Evolutionary conservation across 2,113 vertebrate genomes (phyloP).

Genomic region (Syrrhaptes paradoxus): DNA sequence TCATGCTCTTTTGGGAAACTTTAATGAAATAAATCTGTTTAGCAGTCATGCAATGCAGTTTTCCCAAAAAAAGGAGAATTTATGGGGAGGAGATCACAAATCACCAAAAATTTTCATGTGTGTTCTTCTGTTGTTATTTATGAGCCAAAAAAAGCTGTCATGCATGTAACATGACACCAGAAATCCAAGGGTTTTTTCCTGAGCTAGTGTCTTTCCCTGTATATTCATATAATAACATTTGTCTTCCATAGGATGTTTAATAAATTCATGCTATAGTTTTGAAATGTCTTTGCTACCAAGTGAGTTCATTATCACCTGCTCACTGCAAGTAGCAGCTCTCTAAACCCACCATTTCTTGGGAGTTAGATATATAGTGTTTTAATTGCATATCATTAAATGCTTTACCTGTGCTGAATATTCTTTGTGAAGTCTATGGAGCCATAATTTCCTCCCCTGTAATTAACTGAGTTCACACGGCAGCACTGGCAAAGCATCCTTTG

Average conservation of each 20-base stretch:
- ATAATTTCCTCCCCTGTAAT: background rate
- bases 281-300: background rate
- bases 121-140: background rate
- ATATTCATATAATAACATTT: background rate
- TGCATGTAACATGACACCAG: background rate
- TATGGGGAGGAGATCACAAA: background rate
- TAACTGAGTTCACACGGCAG: background rate
- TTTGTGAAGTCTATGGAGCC: background rate
- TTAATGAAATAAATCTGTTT: background rate
- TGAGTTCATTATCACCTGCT: constrained; percentile 8
- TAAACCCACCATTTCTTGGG: background rate
- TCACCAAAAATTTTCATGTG: background rate
- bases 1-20: background rate
- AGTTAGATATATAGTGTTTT: background rate
- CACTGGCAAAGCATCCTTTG: background rate
- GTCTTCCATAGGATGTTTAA: background rate
- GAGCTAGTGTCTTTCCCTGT: background rate
- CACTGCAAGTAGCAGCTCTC: background rate
- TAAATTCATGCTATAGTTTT: background rate
- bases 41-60: background rate
- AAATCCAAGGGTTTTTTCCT: background rate
- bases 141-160: background rate
- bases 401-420: background rate
- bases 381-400: background rate
- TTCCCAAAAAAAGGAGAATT: background rate